Evolutionary conservation across 2,888 invertebrate species (phyloP).

Genomic region (Lymantria dispar): DNA sequence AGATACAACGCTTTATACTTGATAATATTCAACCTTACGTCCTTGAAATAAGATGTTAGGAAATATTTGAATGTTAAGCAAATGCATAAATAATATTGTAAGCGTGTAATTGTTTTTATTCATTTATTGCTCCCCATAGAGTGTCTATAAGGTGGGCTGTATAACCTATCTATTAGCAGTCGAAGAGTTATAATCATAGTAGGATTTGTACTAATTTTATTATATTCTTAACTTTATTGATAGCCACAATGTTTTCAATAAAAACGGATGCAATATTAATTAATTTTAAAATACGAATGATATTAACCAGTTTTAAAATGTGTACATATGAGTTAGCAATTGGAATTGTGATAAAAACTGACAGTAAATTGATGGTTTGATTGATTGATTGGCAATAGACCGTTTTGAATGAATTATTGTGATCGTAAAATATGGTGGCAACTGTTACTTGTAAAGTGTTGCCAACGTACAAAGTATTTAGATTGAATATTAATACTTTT

Average conservation of each 20-base stretch:
- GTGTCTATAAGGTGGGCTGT: slow-evolving; percentile 63
- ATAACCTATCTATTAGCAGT: slow-evolving; percentile 60
- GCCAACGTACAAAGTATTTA: neutral
- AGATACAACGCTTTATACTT: slow-evolving; percentile 18
- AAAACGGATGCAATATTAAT: slow-evolving; percentile 43
- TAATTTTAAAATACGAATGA: slow-evolving; percentile 31
- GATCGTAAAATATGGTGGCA: slow-evolving; percentile 25
- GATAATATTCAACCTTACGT: slow-evolving; percentile 31
- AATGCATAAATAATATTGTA: slow-evolving; percentile 37
- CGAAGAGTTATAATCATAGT: slow-evolving; percentile 55
- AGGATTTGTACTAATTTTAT: slow-evolving; percentile 68
- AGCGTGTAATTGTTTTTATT: slow-evolving; percentile 72
- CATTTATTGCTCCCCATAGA: slow-evolving; percentile 67
- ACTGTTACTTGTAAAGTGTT: slow-evolving; percentile 6
- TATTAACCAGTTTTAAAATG: slow-evolving; percentile 28
- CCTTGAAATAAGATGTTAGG: slow-evolving; percentile 13
- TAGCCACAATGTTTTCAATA: slow-evolving; percentile 43
- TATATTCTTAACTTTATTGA: slow-evolving; percentile 61
- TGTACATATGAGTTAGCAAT: slow-evolving; percentile 24
- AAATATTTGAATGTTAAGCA: slow-evolving; percentile 1
- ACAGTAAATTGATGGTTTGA: slow-evolving; percentile 32
- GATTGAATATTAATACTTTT: too few relatives aligned
- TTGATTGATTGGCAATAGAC: slow-evolving; percentile 30
- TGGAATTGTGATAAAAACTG: slow-evolving; percentile 33
- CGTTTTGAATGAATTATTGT: slow-evolving; percentile 31